Evolutionary conservation across 2,888 invertebrate species (phyloP), one percentile per base, ranked within the genome.

Genomic region (Dorcus parallelipipedus): DNA sequence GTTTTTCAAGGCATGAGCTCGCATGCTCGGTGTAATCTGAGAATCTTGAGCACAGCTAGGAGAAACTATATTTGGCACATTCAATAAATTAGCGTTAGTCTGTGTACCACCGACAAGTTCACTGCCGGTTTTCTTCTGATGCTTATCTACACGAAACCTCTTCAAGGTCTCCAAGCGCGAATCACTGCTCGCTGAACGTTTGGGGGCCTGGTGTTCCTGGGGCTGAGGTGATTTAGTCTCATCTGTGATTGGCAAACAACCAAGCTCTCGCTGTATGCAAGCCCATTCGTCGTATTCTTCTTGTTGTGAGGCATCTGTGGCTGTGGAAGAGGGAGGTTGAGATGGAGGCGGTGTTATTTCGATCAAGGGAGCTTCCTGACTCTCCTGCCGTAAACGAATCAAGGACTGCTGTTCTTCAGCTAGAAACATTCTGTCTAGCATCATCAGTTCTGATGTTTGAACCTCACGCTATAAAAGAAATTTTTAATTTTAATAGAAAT

Each of bases 371-470:
- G 65, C 58, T 42, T 69, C 67, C 55, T 76, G 74, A 38, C 69
- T 68, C 39, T 85, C 83, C 54, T 83, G 83, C 49, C 84, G 81
- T 63, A 87, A 76, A 69, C 82, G 82, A 53, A 84, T 83, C 48
- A 91, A 78, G 58, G 85, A 83, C 60, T 81, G 82, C 66, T 86
- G 85, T 61, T 91, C 86, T 69, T 91, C 91, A 14, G 86, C 83
- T 48, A 90, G 84, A 73, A 90, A 85, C 76, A 89, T 82, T 56
- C 89, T 82, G 69, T 90, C 87, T 60, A 92, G 81, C 86, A 91
- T 88, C 79, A 91, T 86, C 58, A 86, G 75, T 75, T 92, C 92
- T 1, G 90, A 87, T 1, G 90, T 89, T 65, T 87, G 84, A 56
- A 88, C 86, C 69, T 84, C 84, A 52, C 88, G 81, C 91, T 91